Evolutionary conservation across 2,888 invertebrate genomes (phyloP), one percentile per base, ranked within the genome.

Genomic region (Lutraria lutraria): DNA sequence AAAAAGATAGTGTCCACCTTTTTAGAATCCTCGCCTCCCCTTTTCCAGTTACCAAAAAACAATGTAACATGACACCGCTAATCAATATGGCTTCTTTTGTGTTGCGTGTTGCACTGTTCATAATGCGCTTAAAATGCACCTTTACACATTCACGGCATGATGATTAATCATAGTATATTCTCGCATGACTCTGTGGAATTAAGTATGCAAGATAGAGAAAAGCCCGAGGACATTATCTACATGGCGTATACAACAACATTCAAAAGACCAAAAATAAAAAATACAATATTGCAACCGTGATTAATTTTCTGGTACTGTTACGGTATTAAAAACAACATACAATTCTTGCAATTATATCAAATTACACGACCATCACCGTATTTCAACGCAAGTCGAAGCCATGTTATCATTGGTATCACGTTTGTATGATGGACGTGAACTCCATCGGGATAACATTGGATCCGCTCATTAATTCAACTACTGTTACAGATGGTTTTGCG

Each of bases 401-500:
- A 52, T 53, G n/a, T 81, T 52, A 52, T 16, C 34, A 85, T 60
- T n/a, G 34, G 34, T 85, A 34, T 80, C 80, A 79, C 80, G 85
- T 80, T 19, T 79, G 56, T 79, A 34, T 85, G 85, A 85, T 80
- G 80, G 85, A 80, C 85, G 79, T 76, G 16, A 43, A 52, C 53
- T 60, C 84, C 87, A 52, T 43, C 29, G 87, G 87, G 72, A 83
- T 43, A 63, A 60, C 79, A 80, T 53, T 34, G 52, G 85, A 84
- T 82, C 60, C 56, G 76, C 56, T 81, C 76, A 81, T 86, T 88
- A 86, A 88, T 88, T 83, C 79, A 60, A 81, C 84, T 88, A 80
- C 60, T 34, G 82, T 85, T 86, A 81, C 91, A 88, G 89, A 89
- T 91, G 91, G 88, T 89, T 88, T 86, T 80, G 31, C 43, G 72